Evolutionary conservation across 2,888 invertebrate species (phyloP).

Genomic region (Homarus gammarus): DNA sequence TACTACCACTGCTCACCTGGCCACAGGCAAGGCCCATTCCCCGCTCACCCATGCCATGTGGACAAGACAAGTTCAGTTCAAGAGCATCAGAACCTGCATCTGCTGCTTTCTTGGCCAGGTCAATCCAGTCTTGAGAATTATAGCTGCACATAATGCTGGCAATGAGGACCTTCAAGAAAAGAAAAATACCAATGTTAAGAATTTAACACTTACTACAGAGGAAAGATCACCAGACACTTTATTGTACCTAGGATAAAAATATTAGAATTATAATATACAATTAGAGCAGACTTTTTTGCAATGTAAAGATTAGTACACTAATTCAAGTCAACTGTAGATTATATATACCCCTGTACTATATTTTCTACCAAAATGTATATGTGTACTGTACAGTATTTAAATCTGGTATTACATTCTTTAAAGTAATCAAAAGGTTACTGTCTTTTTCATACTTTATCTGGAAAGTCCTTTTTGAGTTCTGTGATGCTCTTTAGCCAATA

Average conservation of each 20-base stretch:
- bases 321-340: no score
- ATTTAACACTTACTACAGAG: no score
- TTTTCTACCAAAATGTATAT: no score
- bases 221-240: no score
- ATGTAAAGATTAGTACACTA: no score
- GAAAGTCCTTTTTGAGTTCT: slow-evolving; percentile 95
- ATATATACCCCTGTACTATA: no score
- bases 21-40: slow-evolving; percentile 99
- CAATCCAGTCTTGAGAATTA: slow-evolving; percentile 92
- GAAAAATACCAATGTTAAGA: background rate
- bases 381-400: no score
- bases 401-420: no score
- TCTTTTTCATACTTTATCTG: slow-evolving; percentile 81
- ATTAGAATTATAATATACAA: background rate
- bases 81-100: slow-evolving; percentile 94
- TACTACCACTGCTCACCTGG: slow-evolving; percentile 83
- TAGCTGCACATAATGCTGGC: slow-evolving; percentile 97
- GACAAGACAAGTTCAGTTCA: slow-evolving; percentile 97
- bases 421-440: no score
- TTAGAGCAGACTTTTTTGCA: background rate
- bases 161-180: slow-evolving; percentile 88
- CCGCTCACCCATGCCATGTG: slow-evolving; percentile 98
- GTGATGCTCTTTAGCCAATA: slow-evolving; percentile 95
- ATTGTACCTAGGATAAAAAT: slow-evolving; percentile 1
- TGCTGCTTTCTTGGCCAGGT: slow-evolving; percentile 88